These are phyloP conservation scores for Rhizoglyphus robini DNA, from an alignment of 1,140 invertebrate genomes.

Conservation along the genomic window DNA sequence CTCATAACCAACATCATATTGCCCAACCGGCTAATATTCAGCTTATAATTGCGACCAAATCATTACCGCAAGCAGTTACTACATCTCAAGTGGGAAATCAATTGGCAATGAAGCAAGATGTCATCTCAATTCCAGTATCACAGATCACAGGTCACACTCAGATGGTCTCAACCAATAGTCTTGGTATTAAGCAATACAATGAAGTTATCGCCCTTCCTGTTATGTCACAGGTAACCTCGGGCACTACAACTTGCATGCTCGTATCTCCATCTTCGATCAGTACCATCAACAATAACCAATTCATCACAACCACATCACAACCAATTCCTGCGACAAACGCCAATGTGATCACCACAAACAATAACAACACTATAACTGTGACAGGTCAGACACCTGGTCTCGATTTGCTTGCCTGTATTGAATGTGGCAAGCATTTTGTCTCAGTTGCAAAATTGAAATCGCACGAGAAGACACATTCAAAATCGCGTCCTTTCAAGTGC, in stretches of 20 bases:
- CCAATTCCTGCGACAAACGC: neutral
- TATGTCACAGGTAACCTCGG: neutral
- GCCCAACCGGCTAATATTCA: slow-evolving; percentile 9
- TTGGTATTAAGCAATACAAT: neutral
- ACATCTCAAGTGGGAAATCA: neutral
- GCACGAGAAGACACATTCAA: slow-evolving; percentile 25
- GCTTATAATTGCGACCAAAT: slow-evolving; percentile 10
- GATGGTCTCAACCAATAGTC: neutral
- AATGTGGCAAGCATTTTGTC: slow-evolving; percentile 25
- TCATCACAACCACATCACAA: neutral
- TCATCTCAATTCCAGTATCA: neutral
- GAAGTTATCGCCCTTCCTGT: neutral
- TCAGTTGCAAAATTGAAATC: slow-evolving; percentile 19
- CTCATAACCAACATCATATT: neutral
- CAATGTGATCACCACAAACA: slow-evolving; percentile 2
- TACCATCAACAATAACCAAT: neutral
- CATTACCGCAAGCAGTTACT: slow-evolving; percentile 1
- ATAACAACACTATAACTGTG: neutral
- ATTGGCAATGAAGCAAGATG: neutral
- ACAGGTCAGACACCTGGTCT: neutral
- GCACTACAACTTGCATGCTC: neutral
- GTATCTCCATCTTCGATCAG: neutral
- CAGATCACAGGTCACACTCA: neutral
- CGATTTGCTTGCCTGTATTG: slow-evolving; percentile 18
- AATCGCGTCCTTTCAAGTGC: slow-evolving; percentile 23